A percentile compares a stretch with the other conserved stretches of the same genome.
Conservation (phyloP, 2,113 vertebrate genomes). For the Dendrocopos noguchii region DNA sequence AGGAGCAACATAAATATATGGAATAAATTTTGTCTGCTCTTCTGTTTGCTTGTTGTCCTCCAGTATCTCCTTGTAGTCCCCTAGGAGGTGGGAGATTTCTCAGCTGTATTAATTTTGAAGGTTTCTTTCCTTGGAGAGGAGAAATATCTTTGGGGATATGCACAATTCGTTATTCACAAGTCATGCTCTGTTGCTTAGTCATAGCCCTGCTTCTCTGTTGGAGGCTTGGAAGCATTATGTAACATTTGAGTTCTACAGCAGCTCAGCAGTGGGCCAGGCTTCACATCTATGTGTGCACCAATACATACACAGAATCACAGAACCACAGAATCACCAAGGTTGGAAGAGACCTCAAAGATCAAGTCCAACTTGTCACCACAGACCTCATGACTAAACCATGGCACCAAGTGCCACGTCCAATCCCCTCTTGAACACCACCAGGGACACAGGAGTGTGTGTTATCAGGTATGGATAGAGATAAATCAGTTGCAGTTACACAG, state of each 20-base stretch:
- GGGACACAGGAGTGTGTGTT: neutral
- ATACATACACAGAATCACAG: neutral
- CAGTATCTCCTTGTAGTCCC: neutral
- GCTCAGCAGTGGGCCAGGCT: neutral
- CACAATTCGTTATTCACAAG: slow-evolving; percentile 52
- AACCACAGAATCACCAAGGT: too few relatives aligned
- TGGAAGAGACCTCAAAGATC: too few relatives aligned
- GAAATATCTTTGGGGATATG: slow-evolving; percentile 34
- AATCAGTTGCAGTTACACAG: neutral
- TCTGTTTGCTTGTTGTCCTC: neutral
- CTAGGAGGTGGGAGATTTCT: neutral
- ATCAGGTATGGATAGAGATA: neutral
- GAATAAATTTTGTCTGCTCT: slow-evolving; percentile 4
- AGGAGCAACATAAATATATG: neutral
- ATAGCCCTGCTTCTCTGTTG: slow-evolving; percentile 8
- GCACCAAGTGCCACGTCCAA: too few relatives aligned
- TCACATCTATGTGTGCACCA: neutral
- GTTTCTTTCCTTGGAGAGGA: slow-evolving; percentile 6
- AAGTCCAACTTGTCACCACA: too few relatives aligned
- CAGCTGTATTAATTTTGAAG: neutral
- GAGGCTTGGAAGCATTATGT: slow-evolving; percentile 14
- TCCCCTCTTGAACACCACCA: too few relatives aligned
- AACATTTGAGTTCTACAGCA: slow-evolving; percentile 14
- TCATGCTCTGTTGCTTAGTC: slow-evolving; percentile 59
- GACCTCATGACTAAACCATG: too few relatives aligned